Evolutionary conservation across 2,797 vertebrate genomes (phyloP).

Genomic region (Myotis vivesi): DNA sequence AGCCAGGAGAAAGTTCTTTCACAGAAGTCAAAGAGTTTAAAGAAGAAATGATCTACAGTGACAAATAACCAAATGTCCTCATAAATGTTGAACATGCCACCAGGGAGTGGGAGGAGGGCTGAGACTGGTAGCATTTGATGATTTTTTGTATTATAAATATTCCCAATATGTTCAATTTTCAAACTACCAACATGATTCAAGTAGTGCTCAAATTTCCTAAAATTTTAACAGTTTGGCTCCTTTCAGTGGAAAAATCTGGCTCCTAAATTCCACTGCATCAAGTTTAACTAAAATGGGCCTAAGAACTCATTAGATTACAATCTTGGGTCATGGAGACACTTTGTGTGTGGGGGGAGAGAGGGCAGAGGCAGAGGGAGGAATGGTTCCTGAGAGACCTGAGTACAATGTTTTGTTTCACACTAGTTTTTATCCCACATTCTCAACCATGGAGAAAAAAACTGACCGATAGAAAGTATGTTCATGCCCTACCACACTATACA

Average conservation of each 20-base stretch:
- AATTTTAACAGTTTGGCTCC: neutral
- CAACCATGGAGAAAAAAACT: neutral
- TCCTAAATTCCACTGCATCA: neutral
- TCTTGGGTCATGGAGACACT: neutral
- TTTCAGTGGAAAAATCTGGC: neutral
- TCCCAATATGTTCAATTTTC: neutral
- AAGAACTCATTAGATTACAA: neutral
- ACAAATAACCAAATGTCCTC: neutral
- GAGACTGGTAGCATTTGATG: neutral
- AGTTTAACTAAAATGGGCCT: neutral
- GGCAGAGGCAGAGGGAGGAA: rapidly evolving
- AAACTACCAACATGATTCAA: neutral
- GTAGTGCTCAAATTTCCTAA: neutral
- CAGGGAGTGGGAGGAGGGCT: neutral
- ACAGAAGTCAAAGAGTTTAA: neutral
- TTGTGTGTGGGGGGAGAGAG: rapidly evolving
- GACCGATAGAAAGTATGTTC: neutral
- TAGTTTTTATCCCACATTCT: neutral
- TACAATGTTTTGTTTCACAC: neutral
- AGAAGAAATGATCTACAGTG: neutral
- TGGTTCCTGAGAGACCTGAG: rapidly evolving
- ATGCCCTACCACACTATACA: neutral
- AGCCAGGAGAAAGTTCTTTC: neutral
- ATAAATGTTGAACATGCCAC: no score
- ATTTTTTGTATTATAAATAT: neutral